Evolutionary conservation across 2,888 invertebrate genomes (phyloP), one percentile per base, ranked within the genome.

Genomic region (Heliothis peltigera): DNA sequence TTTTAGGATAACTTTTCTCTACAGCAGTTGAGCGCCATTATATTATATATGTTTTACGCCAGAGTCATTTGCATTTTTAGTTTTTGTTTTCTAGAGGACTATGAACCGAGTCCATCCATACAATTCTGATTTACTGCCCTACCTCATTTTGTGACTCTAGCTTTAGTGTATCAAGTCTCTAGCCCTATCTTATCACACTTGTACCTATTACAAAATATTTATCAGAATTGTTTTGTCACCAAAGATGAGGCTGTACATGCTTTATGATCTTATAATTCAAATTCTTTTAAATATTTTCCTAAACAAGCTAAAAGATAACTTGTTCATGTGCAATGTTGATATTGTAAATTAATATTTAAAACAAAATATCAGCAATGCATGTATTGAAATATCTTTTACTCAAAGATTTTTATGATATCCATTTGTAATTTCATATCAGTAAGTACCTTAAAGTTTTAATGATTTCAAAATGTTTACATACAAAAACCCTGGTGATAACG

Each of bases 91-190:
- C 77, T 80, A 78, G 70, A 66, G 82, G 81, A 82, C 79, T 75
- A 71, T 80, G 72, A 79, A 83, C 76, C 64, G 64, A 87, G 84
- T 89, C 89, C 89, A 88, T 90, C 88, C 89, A 88, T 83, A 86
- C 56, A 65, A 67, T 80, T 89, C 85, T 89, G 81, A 84, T 90
- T 91, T 89, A 90, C 88, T 90, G 79, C 91, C 91, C 94, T 94
- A 94, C 94, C 94, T 94, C 94, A 94, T 91, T 90, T 87, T 89
- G 88, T 91, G 87, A 89, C 87, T 89, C 78, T 91, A 91, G 91
- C 85, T 86, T 86, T 89, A 90, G 87, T 83, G 74, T 83, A 75
- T 84, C 80, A 80, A 84, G 80, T 87, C 85, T 88, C 80, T 79
- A 87, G 79, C 81, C 79, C 83, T 85, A 75, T 75, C 70, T 74